Evolutionary conservation across 2,888 invertebrate species (phyloP), one percentile per base, ranked within the genome.

Genomic region (Synanthedon vespiformis): DNA sequence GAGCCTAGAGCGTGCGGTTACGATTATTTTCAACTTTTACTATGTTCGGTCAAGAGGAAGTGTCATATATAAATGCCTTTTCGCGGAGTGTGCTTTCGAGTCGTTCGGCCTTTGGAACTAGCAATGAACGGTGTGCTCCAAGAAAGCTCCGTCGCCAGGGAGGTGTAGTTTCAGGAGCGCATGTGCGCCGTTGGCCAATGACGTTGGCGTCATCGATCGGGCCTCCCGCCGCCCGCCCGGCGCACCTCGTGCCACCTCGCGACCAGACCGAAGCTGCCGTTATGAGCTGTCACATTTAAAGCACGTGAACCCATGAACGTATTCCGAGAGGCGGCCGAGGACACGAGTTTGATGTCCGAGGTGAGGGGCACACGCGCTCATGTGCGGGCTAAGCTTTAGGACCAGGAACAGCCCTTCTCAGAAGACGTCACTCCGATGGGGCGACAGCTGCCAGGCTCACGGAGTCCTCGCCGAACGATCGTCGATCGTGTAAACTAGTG

Each of bases 391-490:
- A 93, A 94, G 93, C 89, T 95, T 95, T 93, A 95, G 93, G 90
- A 96, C 96, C 87, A 94, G 95, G 89, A 96, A 96, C 90, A 95
- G 95, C 91, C 96, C 96, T 91, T 96, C 95, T 89, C 96, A 96
- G 90, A 96, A 95, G 92, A 96, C 96, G 89, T 95, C 95, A 88
- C 93, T 96, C 77, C 93, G 96, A 89, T 96, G 96, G 96, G 96
- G 96, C 86, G 96, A 96, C 90, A 95, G 95, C 89, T 96, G 96
- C 70, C 60, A 55, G 52, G 57, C 57, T 48, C 56, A 52, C 56
- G 55, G 54, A 53, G 57, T 54, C 55, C 34, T n/a, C 4, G 49
- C 34, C 49, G 18, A 34, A 50, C 34, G 34, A 10, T 34, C 34
- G 44, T 22, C 55, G 55, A 55, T 50, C 49, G 51, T 16, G 40